Conservation (phyloP, 2,797 vertebrate genomes). For the Gambelia wislizenii region DNA sequence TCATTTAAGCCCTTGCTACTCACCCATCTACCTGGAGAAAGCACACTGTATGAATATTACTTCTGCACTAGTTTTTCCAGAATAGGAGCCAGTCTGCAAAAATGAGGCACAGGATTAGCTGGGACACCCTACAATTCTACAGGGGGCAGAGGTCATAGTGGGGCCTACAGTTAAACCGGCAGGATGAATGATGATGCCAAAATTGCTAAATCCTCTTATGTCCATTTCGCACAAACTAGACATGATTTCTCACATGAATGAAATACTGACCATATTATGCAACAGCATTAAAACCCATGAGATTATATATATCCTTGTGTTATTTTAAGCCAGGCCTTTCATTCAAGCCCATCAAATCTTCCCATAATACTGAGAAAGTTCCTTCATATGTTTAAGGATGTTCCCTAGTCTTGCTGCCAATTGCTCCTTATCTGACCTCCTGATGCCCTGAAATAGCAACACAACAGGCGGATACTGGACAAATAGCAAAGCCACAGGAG, state of each 20-base stretch:
- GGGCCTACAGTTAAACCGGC: constrained; percentile 44
- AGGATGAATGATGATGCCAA: constrained; percentile 61
- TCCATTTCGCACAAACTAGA: constrained; percentile 47
- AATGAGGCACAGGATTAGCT: constrained; percentile 33
- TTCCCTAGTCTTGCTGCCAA: neutral
- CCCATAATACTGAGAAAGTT: neutral
- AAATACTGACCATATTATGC: constrained; percentile 62
- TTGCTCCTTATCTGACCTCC: neutral
- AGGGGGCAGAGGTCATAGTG: constrained; percentile 43
- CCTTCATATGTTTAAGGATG: neutral
- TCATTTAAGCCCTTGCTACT: neutral
- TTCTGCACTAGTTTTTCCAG: constrained; percentile 33
- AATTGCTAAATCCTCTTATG: constrained; percentile 52
- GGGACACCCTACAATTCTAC: constrained; percentile 20
- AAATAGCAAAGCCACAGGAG: neutral
- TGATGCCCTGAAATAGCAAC: neutral
- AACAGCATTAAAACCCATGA: constrained; percentile 63
- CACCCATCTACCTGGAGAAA: neutral
- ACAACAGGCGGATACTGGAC: neutral
- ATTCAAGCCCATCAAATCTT: neutral
- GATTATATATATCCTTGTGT: constrained; percentile 44
- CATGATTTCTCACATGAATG: constrained; percentile 32
- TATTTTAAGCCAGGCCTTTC: constrained; percentile 41
- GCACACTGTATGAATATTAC: constrained; percentile 22
- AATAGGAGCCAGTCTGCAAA: constrained; percentile 35